Percentiles rank a stretch among this genome's conserved stretches.
Conservation (phyloP, 2,888 invertebrate genomes). For the Drosophila falleni region DNA sequence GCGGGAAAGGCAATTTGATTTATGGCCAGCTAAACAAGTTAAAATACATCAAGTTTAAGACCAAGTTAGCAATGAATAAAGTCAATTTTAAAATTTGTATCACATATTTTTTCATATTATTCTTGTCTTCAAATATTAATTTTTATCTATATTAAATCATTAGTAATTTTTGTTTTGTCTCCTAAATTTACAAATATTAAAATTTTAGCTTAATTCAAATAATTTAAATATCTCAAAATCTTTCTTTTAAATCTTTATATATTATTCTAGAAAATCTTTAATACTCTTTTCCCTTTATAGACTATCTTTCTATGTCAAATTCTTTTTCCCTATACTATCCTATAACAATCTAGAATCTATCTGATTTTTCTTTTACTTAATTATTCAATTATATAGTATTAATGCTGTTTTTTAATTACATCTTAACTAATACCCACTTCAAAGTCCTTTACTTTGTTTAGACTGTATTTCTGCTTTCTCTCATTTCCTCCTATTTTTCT, state of each 20-base stretch:
- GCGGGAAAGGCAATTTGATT: constrained; percentile 7
- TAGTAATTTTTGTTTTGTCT: neutral
- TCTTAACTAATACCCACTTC: neutral
- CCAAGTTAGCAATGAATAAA: neutral
- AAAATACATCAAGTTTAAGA: neutral
- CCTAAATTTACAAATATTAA: neutral
- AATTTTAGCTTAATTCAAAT: too few relatives aligned
- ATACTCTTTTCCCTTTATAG: neutral
- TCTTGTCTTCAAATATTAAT: neutral
- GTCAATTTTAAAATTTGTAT: neutral
- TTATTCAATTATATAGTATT: neutral
- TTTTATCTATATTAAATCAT: neutral
- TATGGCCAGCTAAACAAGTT: constrained; percentile 5
- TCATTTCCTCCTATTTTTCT: neutral
- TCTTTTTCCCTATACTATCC: neutral
- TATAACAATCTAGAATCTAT: too few relatives aligned
- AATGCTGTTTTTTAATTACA: neutral
- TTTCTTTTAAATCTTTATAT: neutral
- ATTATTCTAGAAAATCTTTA: too few relatives aligned
- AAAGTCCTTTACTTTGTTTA: neutral
- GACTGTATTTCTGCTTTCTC: neutral
- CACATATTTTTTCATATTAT: neutral
- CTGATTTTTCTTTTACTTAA: too few relatives aligned
- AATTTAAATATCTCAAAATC: too few relatives aligned
- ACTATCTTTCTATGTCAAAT: neutral